Evolutionary conservation across 2,797 vertebrate genomes (phyloP), one percentile per base, ranked within the genome.

Genomic region (Threskiornis aethiopicus): DNA sequence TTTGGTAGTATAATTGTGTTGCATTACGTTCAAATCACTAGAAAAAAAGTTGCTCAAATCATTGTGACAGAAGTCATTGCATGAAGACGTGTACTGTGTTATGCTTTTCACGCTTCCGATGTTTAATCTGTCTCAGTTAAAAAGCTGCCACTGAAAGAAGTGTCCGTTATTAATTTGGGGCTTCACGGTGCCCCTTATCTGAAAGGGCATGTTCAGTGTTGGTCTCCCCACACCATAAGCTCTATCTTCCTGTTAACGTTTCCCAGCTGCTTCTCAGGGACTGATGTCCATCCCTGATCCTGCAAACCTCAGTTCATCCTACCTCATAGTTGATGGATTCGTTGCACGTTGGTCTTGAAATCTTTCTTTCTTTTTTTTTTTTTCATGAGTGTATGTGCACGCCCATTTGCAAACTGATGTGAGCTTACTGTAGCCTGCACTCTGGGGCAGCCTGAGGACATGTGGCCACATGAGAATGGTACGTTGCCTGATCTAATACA

Each of bases 361-460:
- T 77, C 46, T 93, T 69, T 92, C 29, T 87, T 91, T 24, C 24
- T 41, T 73, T 67, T 57, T 21, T 49, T 79, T 59, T 64, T 52
- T 67, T 72, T n/a, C 7, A 33, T 79, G 91, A 89, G 67, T 69
- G 42, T 93, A 61, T 93, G 81, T 80, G 54, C 93, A 84, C 24
- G 25, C 59, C 89, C 66, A 79, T 95, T 96, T 97, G 93, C 93
- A 96, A 84, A 92, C 93, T 42, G 93, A 73, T 93, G 84, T 89
- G 93, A 95, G 96, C 85, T 97, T 91, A 91, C 90, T 78, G 89
- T 95, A 94, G 89, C 80, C 92, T 90, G 80, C 84, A 69, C 20
- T 84, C 77, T 94, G 94, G 46, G 89, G 84, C 94, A 93, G 75
- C 95, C 89, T 89, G 93, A 85, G 70, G 84, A 95, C 91, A 84